Conservation (phyloP, 2,888 invertebrate genomes). For the Morpho helenor region DNA sequence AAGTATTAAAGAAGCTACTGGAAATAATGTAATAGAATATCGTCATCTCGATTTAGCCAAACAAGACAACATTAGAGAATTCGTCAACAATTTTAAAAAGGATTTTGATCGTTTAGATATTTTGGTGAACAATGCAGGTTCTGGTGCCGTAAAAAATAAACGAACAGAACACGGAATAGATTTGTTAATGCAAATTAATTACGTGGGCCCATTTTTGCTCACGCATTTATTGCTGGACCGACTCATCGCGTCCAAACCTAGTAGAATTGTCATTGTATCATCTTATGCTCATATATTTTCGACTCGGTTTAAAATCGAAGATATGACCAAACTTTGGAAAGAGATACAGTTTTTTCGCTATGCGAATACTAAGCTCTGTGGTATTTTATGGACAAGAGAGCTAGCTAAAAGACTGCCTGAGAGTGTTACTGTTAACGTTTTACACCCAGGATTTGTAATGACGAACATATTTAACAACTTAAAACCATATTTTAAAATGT, state of each 20-base stretch:
- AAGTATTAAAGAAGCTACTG: conserved; percentile 84
- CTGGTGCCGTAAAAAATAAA: conserved; percentile 47
- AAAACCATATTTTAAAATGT: conserved; percentile 56
- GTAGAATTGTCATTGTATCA: conserved; percentile 65
- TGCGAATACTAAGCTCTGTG: conserved; percentile 58
- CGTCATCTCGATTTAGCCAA: conserved; percentile 71
- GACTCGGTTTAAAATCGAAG: conserved; percentile 68
- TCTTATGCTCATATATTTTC: conserved; percentile 50
- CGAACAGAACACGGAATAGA: conserved; percentile 81
- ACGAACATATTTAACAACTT: conserved; percentile 86
- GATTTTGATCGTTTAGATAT: conserved; percentile 76
- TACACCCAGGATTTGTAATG: conserved; percentile 91
- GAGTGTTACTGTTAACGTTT: conserved; percentile 86
- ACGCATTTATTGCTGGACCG: conserved; percentile 81
- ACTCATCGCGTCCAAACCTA: conserved; percentile 53
- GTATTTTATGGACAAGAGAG: conserved; percentile 61
- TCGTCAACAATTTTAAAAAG: conserved; percentile 79
- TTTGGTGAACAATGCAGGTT: conserved; percentile 82
- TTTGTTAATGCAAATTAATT: conserved; percentile 82
- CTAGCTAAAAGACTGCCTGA: conserved; percentile 52
- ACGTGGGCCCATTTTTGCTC: conserved; percentile 85
- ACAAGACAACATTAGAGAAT: conserved; percentile 74
- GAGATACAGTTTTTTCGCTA: conserved; percentile 41
- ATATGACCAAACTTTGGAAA: conserved; percentile 30
- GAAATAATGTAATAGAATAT: conserved; percentile 84